Conservation (phyloP, 2,797 vertebrate genomes). For the Manis pentadactyla region DNA sequence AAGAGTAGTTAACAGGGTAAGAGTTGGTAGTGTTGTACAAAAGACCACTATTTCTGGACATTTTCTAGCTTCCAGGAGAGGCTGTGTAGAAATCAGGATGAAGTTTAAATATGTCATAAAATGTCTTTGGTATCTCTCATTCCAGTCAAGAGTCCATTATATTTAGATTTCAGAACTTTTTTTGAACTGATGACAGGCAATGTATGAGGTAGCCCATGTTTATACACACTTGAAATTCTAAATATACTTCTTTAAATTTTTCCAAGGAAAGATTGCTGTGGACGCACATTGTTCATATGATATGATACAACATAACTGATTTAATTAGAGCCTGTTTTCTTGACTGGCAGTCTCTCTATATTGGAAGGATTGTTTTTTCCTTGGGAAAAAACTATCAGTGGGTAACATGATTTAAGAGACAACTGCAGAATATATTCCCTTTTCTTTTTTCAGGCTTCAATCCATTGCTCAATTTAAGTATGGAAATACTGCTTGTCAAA, state of each 20-base stretch:
- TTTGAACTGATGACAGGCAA: slow-evolving; percentile 64
- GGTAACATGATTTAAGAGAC: slow-evolving; percentile 83
- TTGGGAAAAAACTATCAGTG: slow-evolving; percentile 81
- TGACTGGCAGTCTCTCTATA: slow-evolving; percentile 70
- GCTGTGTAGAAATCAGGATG: neutral
- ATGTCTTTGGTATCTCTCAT: neutral
- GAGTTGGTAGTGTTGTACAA: neutral
- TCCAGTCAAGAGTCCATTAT: neutral
- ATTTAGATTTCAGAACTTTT: slow-evolving; percentile 47
- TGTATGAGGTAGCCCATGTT: slow-evolving; percentile 72
- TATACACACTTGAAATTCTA: slow-evolving; percentile 69
- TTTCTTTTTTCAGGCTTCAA: slow-evolving; percentile 76
- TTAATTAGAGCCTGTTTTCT: slow-evolving; percentile 85
- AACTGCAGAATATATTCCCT: slow-evolving; percentile 70
- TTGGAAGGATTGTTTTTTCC: slow-evolving; percentile 84
- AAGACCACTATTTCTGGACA: neutral
- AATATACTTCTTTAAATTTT: slow-evolving; percentile 84
- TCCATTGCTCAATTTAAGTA: slow-evolving; percentile 84
- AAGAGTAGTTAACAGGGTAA: neutral
- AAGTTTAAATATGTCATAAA: neutral
- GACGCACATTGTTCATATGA: slow-evolving; percentile 81
- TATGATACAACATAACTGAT: slow-evolving; percentile 85
- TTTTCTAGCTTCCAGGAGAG: slow-evolving; percentile 39
- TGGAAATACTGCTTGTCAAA: slow-evolving; percentile 85
- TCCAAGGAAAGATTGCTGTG: slow-evolving; percentile 79